Evolutionary conservation across 2,888 invertebrate species (phyloP), one percentile per base, ranked within the genome.

Genomic region (Nomada goodeniana): DNA sequence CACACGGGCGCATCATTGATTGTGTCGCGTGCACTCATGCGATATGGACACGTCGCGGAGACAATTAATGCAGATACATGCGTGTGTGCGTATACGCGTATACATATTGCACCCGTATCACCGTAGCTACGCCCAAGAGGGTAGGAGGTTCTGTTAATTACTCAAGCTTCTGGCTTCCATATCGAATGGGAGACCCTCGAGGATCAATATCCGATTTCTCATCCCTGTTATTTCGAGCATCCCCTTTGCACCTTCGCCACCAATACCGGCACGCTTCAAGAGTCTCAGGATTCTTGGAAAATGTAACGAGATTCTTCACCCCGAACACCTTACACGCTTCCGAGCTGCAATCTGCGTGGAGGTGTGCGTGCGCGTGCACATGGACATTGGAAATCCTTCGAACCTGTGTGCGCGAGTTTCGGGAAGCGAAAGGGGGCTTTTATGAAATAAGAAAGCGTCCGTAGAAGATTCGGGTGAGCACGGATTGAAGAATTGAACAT

Each of bases 161-260:
- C 73, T 76, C 71, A 64, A 69, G 77, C 76, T 61, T 73, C 84
- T 71, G 64, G 82, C 69, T 69, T 60, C 83, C 76, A 77, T 72
- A 72, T 71, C 70, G 65, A 26, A 69, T 67, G 74, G 70, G 70
- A 68, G 76, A 55, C 77, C 63, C 83, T 60, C 64, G 64, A 79
- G 78, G 79, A 83, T 84, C 83, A 71, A 84, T 84, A 84, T 80
- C 71, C 84, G 80, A 79, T 80, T 69, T 74, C 78, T 78, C 83
- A 71, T 78, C 75, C 75, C 70, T 71, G 64, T 36, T 53, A 57
- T 69, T 65, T 67, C 70, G 65, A 69, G 50, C 60, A 65, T 50
- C 52, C 68, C 47, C 76, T 60, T 57, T 61, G 26, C 57, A 44
- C 55, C 61, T 20, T 53, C 64, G 11, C 42, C 42, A 2, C 26